Base-by-base conservation (phyloP, 37 sponge, comb jelly and placozoan genomes). In the Hormiphora californensis region DNA sequence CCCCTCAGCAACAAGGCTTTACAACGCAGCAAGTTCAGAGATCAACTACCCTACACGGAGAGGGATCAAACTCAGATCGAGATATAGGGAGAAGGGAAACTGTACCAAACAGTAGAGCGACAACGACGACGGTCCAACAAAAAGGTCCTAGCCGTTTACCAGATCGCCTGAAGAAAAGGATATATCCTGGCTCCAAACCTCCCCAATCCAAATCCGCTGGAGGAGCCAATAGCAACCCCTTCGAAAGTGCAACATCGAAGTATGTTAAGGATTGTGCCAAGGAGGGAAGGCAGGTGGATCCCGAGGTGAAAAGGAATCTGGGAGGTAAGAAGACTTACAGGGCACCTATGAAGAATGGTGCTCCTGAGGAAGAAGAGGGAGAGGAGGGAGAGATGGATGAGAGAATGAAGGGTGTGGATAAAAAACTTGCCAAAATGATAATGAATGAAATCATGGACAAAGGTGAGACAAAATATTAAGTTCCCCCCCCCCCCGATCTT, bases 361-460 rank as follows among this genome's bases (percentile, higher is more conserved):
- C 19, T 4, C 3, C 40, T 8, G 81, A 73, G 43, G 32, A 27
- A 36, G 67, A 65, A 65, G 61, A 57, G n/a, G n/a, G n/a, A n/a
- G 67, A 65, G 8, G 81, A 73, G 46, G 81, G 43, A 28, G 35
- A 22, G 25, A 30, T 4, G 38, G 81, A 73, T 40, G 81, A 73
- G 81, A 73, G 81, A 33, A 39, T 73, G 46, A 73, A 41, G 23
- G 81, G 81, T 4, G 81, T 73, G 39, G 81, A 73, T 28, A 73
- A 73, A 33, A 73, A 73, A 40, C 44, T 73, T 7, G 81, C 81
- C 0, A 73, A 73, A 41, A 25, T 73, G 3, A 73, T 73, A 4
- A 33, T 73, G 28, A 73, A 73, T 33, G 81, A 73, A 73, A 73
- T 73, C 21, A 73, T 73, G 81, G 81, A 73, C 22, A 73, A 73